These are phyloP conservation scores for Disparrhopalites patrizii DNA, from an alignment of 2,888 invertebrate genomes.

Conservation along the genomic window DNA sequence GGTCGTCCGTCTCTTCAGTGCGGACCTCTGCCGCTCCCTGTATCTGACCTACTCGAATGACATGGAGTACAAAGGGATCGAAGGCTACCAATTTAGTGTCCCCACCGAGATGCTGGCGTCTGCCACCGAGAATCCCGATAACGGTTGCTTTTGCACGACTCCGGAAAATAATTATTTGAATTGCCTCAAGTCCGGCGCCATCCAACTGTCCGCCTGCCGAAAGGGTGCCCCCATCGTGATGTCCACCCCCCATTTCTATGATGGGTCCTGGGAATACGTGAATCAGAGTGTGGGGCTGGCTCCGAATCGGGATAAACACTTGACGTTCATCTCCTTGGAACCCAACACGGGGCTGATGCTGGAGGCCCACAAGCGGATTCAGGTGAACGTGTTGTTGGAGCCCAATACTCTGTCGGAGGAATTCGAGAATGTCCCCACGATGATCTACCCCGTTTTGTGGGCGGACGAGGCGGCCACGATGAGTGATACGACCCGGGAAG, in stretches of 20 bases:
- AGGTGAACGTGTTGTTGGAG: constrained; percentile 14
- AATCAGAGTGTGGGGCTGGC: constrained; percentile 16
- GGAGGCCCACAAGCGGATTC: constrained; percentile 21
- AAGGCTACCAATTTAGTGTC: constrained; percentile 30
- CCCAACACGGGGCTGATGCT: constrained; percentile 24
- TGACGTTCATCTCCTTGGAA: constrained; percentile 21
- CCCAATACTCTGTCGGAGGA: constrained; percentile 9
- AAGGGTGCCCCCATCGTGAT: constrained; percentile 24
- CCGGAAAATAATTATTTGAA: background rate
- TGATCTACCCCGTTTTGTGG: constrained; percentile 25
- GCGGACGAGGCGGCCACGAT: constrained; percentile 14
- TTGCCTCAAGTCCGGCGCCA: constrained; percentile 28
- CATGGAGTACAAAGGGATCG: constrained; percentile 26
- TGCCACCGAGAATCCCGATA: constrained; percentile 26
- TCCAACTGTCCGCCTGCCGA: constrained; percentile 28
- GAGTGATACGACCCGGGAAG: constrained; percentile 23
- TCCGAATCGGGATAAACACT: constrained; percentile 12
- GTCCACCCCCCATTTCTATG: constrained; percentile 25
- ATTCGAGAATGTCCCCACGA: constrained; percentile 11
- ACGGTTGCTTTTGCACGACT: constrained; percentile 30
- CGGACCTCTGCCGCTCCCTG: constrained; percentile 50
- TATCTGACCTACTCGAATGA: constrained; percentile 31
- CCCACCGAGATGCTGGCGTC: constrained; percentile 31
- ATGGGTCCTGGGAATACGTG: constrained; percentile 15
- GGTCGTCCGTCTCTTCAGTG: constrained; percentile 50